Percentiles rank a stretch among this genome's conserved stretches.
Conservation (phyloP, 1,140 invertebrate genomes). For the Agraylea sexmaculata region DNA sequence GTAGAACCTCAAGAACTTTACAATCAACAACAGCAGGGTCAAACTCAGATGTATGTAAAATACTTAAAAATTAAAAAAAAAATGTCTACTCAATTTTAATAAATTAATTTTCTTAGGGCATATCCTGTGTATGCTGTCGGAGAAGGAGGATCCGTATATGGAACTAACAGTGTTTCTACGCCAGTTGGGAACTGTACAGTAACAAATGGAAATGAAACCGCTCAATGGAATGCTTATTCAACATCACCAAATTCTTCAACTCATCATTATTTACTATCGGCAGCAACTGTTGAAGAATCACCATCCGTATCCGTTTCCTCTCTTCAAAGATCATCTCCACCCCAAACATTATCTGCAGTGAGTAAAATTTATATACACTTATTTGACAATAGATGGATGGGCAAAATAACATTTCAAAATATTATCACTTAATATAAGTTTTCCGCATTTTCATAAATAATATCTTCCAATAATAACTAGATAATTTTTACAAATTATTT, state of each 20-base stretch:
- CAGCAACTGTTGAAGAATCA: constrained; percentile 12
- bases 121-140: constrained; percentile 78
- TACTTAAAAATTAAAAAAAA: constrained; percentile 1
- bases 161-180: constrained; percentile 25
- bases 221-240: constrained; percentile 12
- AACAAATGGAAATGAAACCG: constrained; percentile 21
- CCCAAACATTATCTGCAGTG: constrained; percentile 50
- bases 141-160: constrained; percentile 46
- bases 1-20: constrained; percentile 50
- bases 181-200: constrained; percentile 42
- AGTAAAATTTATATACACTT: too few relatives aligned
- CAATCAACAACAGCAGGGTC: constrained; percentile 39
- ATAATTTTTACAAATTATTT: too few relatives aligned
- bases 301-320: constrained; percentile 26
- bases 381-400: too few relatives aligned
- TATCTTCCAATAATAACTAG: too few relatives aligned
- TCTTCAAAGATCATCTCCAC: constrained; percentile 52
- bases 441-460: too few relatives aligned
- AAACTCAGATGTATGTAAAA: constrained; percentile 52
- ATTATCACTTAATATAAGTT: too few relatives aligned
- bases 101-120: constrained; percentile 43
- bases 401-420: too few relatives aligned
- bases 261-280: constrained; percentile 17
- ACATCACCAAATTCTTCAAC: constrained; percentile 8
- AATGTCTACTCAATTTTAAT: constrained; percentile 1